Evolutionary conservation across 2,113 vertebrate genomes (phyloP), one percentile per base, ranked within the genome.

Genomic region (Microcebus jonahi): DNA sequence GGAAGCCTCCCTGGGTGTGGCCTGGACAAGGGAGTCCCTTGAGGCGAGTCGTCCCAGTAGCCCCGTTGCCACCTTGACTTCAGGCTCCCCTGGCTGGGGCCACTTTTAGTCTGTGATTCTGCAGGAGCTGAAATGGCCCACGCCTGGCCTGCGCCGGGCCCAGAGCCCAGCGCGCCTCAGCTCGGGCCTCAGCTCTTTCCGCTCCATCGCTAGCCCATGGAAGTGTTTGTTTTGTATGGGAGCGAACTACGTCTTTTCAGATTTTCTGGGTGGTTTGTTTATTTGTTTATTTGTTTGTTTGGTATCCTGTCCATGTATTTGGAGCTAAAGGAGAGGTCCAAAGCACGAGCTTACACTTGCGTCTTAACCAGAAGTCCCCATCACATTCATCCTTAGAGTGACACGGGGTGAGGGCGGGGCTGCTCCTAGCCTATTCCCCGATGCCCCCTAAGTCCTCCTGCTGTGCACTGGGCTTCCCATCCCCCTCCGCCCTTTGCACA

Each of bases 11-110:
- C 0, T 11, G 36, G 13, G 25, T 3, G 3, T 13, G 25, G 81
- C 63, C 48, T 27, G 77, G 75, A 17, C 50, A 21, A 7, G 8
- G 36, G 53, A 20, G 25, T 42, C 68, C 59, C 39, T 29, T 42
- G 55, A 50, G 3, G 8, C 0, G 12, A 0, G 27, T 25, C 6
- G 45, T 90, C 6, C 39, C 8, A 2, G 6, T 29, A 53, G 83
- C 27, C 9, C 59, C 48, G 14, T 6, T 45, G 42, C 36, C 18
- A 48, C 2, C 29, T 0, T n/a, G 63, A 42, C 53, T 36, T 71
- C 21, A 17, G 55, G 39, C 23, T 57, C 17, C 13, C 5, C 65
- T 45, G 14, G 11, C 48, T 34, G 0, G 3, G 8, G 63, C 29
- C 29, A 1, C 14, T 5, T 6, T 18, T 1, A 3, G 29, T 36